A percentile compares a stretch with the other conserved stretches of the same genome.
phyloP scores from a whole-genome alignment of 1,140 invertebrate genomes.

The Aphidius gifuensis region DNA sequence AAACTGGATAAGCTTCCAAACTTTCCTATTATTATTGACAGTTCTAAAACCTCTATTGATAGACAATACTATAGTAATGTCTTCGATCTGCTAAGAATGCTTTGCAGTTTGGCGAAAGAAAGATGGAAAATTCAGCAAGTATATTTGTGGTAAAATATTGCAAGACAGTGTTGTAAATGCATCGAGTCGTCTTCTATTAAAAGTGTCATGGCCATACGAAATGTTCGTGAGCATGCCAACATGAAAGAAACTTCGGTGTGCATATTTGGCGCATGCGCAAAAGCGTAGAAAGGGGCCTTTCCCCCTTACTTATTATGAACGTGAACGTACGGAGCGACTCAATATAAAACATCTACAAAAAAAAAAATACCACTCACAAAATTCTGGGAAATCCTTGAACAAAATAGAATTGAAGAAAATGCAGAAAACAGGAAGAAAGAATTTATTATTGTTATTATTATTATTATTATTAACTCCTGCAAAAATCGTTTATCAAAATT shows the following conservation, averaged over 20 bases:
- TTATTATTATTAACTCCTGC: too few relatives aligned
- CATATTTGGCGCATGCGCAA: background rate
- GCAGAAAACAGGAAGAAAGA: too few relatives aligned
- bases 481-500: too few relatives aligned
- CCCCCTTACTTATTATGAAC: background rate
- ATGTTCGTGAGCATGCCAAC: constrained; percentile 7
- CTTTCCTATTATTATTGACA: too few relatives aligned
- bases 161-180: constrained; percentile 36
- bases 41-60: too few relatives aligned
- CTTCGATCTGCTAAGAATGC: background rate
- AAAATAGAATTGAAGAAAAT: too few relatives aligned
- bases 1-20: too few relatives aligned
- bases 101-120: background rate
- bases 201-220: constrained; percentile 49
- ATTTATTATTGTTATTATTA: too few relatives aligned
- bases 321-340: too few relatives aligned
- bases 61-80: too few relatives aligned
- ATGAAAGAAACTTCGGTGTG: background rate
- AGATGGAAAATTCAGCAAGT: constrained; percentile 43
- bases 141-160: constrained; percentile 25
- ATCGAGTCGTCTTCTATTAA: constrained; percentile 52
- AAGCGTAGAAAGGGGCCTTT: background rate
- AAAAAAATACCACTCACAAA: constrained; percentile 15
- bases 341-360: constrained; percentile 19
- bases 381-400: constrained; percentile 12